phyloP scores from a whole-genome alignment of 2,888 invertebrate genomes.

The Dinocampus coccinellae region DNA sequence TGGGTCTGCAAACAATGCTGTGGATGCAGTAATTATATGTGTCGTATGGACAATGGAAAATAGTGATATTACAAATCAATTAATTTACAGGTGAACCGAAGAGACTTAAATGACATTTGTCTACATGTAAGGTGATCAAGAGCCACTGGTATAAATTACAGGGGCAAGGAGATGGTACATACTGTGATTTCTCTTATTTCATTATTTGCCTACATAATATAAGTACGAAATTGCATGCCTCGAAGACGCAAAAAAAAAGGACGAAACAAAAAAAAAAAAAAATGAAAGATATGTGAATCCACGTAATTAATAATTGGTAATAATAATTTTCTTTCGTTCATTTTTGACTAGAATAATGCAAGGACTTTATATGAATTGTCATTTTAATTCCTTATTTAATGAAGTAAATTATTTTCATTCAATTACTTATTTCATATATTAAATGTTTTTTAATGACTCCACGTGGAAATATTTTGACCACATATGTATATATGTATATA shows the following conservation, averaged over 20 bases:
- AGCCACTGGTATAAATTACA: not conserved
- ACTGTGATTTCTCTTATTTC: not conserved
- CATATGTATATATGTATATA: not conserved
- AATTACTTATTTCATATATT: conserved; percentile 26
- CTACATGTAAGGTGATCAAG: not conserved
- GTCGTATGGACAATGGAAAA: not conserved
- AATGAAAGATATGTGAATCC: not conserved
- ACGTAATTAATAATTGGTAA: not conserved
- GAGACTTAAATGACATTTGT: not conserved
- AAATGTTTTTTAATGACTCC: not conserved
- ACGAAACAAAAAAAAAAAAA: not conserved
- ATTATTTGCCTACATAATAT: not conserved
- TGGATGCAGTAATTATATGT: conserved; percentile 15
- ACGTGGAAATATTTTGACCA: not conserved
- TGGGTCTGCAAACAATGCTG: conserved; percentile 21
- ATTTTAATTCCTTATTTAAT: conserved; percentile 14
- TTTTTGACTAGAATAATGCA: not conserved
- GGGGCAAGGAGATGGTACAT: not conserved
- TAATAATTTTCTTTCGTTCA: not conserved
- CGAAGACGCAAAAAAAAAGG: not conserved
- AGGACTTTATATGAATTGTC: not conserved
- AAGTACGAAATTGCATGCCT: not conserved
- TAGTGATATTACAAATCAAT: not conserved
- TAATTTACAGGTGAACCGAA: conserved; percentile 18
- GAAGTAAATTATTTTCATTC: conserved; percentile 41